Percentiles rank a stretch among this genome's conserved stretches.
These are phyloP conservation scores for Limnephilus auricula DNA, from an alignment of 2,888 invertebrate genomes.

Conservation along the genomic window DNA sequence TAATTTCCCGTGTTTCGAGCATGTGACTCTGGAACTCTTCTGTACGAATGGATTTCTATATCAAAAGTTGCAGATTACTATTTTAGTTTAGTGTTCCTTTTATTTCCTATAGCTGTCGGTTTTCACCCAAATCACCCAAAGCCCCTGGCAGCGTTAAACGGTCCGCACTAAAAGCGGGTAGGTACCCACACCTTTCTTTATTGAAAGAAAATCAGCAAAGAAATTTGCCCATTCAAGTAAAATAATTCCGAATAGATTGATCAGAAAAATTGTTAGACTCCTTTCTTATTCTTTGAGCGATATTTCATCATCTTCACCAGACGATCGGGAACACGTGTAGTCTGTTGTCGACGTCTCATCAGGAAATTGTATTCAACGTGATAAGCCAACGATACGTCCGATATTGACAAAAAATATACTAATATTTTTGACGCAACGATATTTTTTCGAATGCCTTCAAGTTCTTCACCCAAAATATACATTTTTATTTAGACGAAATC, in stretches of 20 bases:
- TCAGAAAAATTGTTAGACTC: background rate
- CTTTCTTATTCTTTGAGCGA: constrained; percentile 2
- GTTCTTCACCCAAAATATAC: background rate
- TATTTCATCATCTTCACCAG: background rate
- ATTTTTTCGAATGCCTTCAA: background rate
- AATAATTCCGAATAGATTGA: background rate
- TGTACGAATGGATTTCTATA: background rate
- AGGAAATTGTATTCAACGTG: background rate
- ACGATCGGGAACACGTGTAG: background rate
- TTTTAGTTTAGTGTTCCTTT: background rate
- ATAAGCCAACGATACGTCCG: background rate
- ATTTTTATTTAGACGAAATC: too few relatives aligned
- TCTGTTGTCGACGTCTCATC: background rate
- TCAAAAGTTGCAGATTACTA: too few relatives aligned
- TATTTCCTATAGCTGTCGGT: background rate
- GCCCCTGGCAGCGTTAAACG: background rate
- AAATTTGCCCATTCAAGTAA: background rate
- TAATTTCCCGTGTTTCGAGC: background rate
- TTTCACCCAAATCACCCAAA: background rate
- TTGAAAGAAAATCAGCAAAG: background rate
- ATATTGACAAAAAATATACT: background rate
- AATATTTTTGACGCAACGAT: background rate
- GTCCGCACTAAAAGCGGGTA: background rate
- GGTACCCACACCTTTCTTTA: background rate
- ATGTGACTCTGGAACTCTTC: background rate